A percentile compares a stretch with the other conserved stretches of the same genome.
Conservation (phyloP, 2,888 invertebrate genomes). For the Cheilosia vernalis region DNA sequence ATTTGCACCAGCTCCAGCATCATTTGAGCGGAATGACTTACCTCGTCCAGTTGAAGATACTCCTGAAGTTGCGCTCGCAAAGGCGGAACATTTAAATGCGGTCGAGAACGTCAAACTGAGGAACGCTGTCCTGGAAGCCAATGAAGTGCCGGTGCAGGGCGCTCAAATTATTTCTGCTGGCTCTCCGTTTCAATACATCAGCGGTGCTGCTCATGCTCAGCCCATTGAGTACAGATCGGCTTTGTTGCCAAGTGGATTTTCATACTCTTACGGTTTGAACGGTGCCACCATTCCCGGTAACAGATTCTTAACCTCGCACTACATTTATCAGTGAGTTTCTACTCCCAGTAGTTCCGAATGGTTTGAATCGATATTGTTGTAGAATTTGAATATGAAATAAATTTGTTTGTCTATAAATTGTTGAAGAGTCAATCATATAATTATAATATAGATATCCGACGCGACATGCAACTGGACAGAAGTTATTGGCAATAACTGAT, state of each 20-base stretch:
- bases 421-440: neutral
- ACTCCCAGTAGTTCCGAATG: conserved; percentile 28
- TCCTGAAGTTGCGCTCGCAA: conserved; percentile 83
- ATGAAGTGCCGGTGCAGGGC: conserved; percentile 30
- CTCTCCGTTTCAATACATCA: conserved; percentile 51
- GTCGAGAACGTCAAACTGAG: conserved; percentile 77
- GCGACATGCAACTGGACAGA: neutral
- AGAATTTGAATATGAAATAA: conserved; percentile 61
- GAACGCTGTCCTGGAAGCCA: conserved; percentile 75
- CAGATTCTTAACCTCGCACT: conserved; percentile 59
- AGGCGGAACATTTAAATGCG: conserved; percentile 80
- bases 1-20: neutral
- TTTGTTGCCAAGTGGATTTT: conserved; percentile 56
- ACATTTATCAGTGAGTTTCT: conserved; percentile 56
- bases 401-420: conserved; percentile 48
- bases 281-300: conserved; percentile 42
- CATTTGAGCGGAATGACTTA: conserved; percentile 49
- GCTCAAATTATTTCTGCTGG: conserved; percentile 41
- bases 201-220: conserved; percentile 22
- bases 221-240: conserved; percentile 44
- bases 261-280: conserved; percentile 64
- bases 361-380: conserved; percentile 71
- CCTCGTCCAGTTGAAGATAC: conserved; percentile 82
- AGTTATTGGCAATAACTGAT: neutral
- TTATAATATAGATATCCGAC: neutral